Base-by-base conservation (phyloP, 1,140 invertebrate genomes). In the Calliphora vicina region DNA sequence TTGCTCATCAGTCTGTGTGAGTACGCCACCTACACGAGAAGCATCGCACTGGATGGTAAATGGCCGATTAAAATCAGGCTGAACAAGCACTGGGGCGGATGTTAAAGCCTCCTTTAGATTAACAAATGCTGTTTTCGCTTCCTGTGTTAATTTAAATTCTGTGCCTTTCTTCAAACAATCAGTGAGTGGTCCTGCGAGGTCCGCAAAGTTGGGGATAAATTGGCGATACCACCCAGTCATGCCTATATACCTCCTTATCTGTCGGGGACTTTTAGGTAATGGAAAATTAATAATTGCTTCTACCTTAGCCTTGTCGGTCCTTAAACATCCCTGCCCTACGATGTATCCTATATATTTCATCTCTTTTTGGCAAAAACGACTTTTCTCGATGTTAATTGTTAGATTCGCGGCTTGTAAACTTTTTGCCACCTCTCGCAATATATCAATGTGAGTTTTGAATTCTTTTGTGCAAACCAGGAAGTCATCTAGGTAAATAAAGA, bases 151-250 rank as follows among this genome's bases (percentile, higher is more conserved):
- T 93, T 81, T 91, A 6, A n/a, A 15, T 74, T 67, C 26, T 45
- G 27, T 72, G 26, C 13, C 26, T n/a, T 25, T 45, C 9, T 8
- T 72, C 57, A 29, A 86, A 86, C 1, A 91, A 67, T 3, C 91
- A 88, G 10, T 81, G 73, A 85, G 25, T 13, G 80, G 74, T 3
- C 6, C 43, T 10, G 86, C 80, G 0, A 88, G 74, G 2, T 50
- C 82, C 0, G 90, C 85, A 82, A 89, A 91, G 35, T 90, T 84
- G 0, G 80, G 35, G 0, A 91, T 84, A 82, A 91, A 91, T 1
- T 85, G 10, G 0, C 89, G 82, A 61, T 91, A 91, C 90, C 89
- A 91, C 0, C 86, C 86, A 0, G 88, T 85, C 82, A 92, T 90
- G 1, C 71, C 71, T 26, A 83, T n/a, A 61, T 78, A 83, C 20